Evolutionary conservation across 2,888 invertebrate genomes (phyloP), one percentile per base, ranked within the genome.

Genomic region (Selenia dentaria): DNA sequence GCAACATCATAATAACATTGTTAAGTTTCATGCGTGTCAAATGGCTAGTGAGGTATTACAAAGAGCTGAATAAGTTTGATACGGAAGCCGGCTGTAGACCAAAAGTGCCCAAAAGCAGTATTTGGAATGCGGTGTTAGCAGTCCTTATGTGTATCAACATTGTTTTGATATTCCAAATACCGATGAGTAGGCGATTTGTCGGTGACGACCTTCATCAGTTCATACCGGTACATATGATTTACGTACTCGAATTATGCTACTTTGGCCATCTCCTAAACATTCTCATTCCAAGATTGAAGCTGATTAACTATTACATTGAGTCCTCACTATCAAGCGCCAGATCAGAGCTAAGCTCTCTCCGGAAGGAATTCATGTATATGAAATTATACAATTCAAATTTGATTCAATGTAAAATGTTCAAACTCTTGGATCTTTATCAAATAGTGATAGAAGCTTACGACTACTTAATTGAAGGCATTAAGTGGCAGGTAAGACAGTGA

Each of bases 391-490:
- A 6, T 6, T 4, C 18, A 18, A 18, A 18, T 6, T 80, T n/a
- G n/a, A n/a, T n/a, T n/a, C n/a, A n/a, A n/a, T n/a, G n/a, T n/a
- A n/a, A n/a, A n/a, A n/a, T n/a, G 72, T 71, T 64, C 6, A 74
- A 70, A 31, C 42, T 79, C 34, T 79, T 82, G 74, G 69, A 79
- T 32, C 62, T 79, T 4, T 83, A 83, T 48, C 69, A 81, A 16
- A 69, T 67, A 14, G 57, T 77, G 10, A 74, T 78, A 5, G 74
- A 69, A 41, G 58, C 76, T n/a, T 76, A 76, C 24, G 71, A 77
- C 33, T 18, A 18, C n/a, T n/a, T n/a, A n/a, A n/a, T n/a, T n/a
- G n/a, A n/a, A n/a, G n/a, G n/a, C n/a, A n/a, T n/a, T n/a, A 18
- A 18, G 18, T 18, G 18, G 18, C 18, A 18, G 18, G 18, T 18